phyloP scores from a whole-genome alignment of 2,888 invertebrate species.

The Iphiclides podalirius region DNA sequence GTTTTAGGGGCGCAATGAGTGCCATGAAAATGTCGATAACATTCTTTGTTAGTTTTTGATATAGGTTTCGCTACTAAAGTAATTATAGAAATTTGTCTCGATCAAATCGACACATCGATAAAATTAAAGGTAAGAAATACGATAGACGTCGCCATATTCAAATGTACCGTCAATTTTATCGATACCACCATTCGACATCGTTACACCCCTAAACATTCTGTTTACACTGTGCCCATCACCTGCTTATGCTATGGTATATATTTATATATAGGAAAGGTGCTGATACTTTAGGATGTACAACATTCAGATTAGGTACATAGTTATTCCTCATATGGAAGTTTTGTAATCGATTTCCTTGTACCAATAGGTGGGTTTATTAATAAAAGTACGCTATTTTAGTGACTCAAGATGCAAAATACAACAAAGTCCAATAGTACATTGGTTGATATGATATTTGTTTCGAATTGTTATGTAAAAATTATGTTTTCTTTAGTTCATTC shows the following conservation, averaged over 20 bases:
- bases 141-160: background rate
- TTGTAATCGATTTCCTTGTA: constrained; percentile 33
- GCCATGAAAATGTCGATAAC: constrained; percentile 1
- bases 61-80: background rate
- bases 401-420: too few species aligned
- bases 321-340: constrained; percentile 10
- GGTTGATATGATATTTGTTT: too few species aligned
- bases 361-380: constrained; percentile 42
- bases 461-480: too few species aligned
- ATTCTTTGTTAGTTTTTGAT: background rate
- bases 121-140: background rate
- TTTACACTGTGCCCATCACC: constrained; percentile 25
- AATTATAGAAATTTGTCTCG: background rate
- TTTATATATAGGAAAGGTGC: constrained; percentile 21
- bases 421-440: too few species aligned
- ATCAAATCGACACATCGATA: constrained; percentile 15
- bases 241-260: constrained; percentile 22
- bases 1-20: constrained; percentile 1
- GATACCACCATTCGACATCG: background rate
- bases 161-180: constrained; percentile 18
- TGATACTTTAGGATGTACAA: constrained; percentile 16
- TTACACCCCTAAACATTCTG: constrained; percentile 10
- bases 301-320: constrained; percentile 15
- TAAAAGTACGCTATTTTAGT: constrained; percentile 3
- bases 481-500: too few species aligned